A percentile compares a stretch with the other conserved stretches of the same genome.
Conservation (phyloP, 64 coral and sea anemone genomes). For the Porites lutea region DNA sequence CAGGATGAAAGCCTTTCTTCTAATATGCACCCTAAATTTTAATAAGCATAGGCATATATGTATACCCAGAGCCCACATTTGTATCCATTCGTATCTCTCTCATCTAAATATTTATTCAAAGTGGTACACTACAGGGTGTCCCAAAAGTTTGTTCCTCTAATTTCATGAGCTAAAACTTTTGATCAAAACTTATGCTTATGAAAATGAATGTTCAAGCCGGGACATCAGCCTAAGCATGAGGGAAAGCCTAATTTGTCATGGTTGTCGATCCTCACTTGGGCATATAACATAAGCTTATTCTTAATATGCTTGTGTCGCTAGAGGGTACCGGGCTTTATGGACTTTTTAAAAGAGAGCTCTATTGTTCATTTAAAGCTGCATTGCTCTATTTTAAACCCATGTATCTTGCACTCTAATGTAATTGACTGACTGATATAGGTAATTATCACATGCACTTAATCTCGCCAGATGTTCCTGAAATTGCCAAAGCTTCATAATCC, state of each 20-base stretch:
- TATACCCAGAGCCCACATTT: neutral
- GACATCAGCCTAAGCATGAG: neutral
- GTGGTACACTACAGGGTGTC: neutral
- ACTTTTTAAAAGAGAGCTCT: neutral
- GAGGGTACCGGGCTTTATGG: no score
- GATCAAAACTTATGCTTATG: conserved; percentile 6
- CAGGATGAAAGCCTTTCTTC: conserved; percentile 10
- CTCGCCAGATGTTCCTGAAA: no score
- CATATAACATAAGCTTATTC: neutral
- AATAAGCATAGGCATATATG: neutral
- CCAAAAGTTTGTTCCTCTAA: no score
- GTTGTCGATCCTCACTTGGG: conserved; percentile 17
- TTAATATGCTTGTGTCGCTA: no score
- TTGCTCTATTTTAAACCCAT: neutral
- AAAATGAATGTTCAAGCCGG: neutral
- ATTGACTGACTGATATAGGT: neutral
- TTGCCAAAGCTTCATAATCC: no score
- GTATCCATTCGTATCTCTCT: neutral
- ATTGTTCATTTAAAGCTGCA: conserved; percentile 7
- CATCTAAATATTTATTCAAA: conserved; percentile 5
- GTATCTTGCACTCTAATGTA: neutral
- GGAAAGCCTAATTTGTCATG: neutral
- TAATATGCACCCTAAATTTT: neutral
- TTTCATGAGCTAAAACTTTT: neutral
- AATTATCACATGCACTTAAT: no score